These are phyloP conservation scores for Elymnias hypermnestra DNA, from an alignment of 1,140 invertebrate genomes.

Conservation along the genomic window DNA sequence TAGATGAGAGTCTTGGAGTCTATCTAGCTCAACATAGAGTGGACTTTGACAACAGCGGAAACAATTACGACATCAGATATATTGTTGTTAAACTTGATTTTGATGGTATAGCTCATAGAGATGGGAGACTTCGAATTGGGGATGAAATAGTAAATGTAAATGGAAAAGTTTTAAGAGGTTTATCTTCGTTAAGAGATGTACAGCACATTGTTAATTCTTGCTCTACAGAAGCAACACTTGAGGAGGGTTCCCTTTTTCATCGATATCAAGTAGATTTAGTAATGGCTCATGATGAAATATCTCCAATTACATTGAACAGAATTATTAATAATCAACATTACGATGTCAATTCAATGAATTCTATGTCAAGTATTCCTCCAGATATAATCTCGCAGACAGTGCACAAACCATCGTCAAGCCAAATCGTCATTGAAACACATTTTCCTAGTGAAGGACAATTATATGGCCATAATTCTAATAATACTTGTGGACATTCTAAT, in stretches of 20 bases:
- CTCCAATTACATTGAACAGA: conserved; percentile 60
- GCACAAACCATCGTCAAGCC: conserved; percentile 54
- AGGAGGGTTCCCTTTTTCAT: conserved; percentile 65
- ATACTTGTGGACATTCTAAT: conserved; percentile 28
- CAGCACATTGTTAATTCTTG: conserved; percentile 77
- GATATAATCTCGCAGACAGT: conserved; percentile 69
- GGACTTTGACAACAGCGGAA: conserved; percentile 66
- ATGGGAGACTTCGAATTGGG: conserved; percentile 86
- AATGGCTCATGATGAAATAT: conserved; percentile 78
- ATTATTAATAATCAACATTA: conserved; percentile 54
- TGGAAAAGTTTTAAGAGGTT: conserved; percentile 85
- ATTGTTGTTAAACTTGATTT: conserved; percentile 89
- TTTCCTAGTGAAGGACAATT: conserved; percentile 56
- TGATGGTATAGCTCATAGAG: conserved; percentile 88
- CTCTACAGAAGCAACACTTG: conserved; percentile 62
- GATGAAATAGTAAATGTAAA: conserved; percentile 93
- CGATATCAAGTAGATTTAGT: conserved; percentile 79
- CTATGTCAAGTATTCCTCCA: conserved; percentile 50
- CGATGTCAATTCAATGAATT: conserved; percentile 36
- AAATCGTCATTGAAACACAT: conserved; percentile 64
- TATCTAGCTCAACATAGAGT: conserved; percentile 81
- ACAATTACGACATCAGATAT: conserved; percentile 82
- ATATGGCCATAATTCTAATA: conserved; percentile 31
- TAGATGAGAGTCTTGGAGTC: conserved; percentile 83
- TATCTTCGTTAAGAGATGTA: conserved; percentile 81